Base-by-base conservation (phyloP, 2,797 vertebrate genomes). In the Macroramphosus scolopax region DNA sequence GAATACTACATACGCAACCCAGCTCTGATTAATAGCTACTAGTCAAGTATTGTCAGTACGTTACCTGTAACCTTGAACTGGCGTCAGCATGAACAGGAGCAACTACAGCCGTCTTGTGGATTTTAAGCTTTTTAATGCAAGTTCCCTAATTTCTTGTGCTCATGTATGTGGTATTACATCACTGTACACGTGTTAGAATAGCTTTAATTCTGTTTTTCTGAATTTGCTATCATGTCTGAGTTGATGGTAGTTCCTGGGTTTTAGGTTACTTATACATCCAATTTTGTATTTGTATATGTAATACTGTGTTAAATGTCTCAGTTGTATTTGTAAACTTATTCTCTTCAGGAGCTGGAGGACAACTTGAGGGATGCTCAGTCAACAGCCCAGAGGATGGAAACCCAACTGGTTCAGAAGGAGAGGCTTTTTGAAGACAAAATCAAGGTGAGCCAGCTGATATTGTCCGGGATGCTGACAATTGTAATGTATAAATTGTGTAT, bases 361-460 rank as follows among this genome's bases (percentile, higher is more conserved):
- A 97, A 94, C 51, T 90, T 98, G 51, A 88, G 97, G 13, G 95
- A 98, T 71, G 93, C 97, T 39, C 95, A 98, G 85, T 91, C 95
- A 0, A 92, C 94, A 49, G 93, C 96, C 17, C 95, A 96, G 67
- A 91, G 96, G 68, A 93, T 98, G 76, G 97, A 99, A 84, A 83
- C 94, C 46, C 95, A 97, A 45, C 88, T 99, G 72, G 94, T 94
- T 61, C 95, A 99, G 82, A 98, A 98, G 50, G 97, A 98, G 41
- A 93, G 95, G 77, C 92, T 96, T 70, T 98, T 87, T 51, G 96
- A 98, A 63, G 97, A 98, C 75, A 98, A 97, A 82, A 95, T 98
- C 78, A 96, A 97, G 92, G 97, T 97, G 87, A 79, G 55, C 7
- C 38, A 22, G 1, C 10, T 53, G 7, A 24, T 38, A 20, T 59